Percentiles rank a stretch among this genome's conserved stretches.
Evolutionary conservation across 1,140 invertebrate species (phyloP).

Genomic region (Zaprionus davidi): DNA sequence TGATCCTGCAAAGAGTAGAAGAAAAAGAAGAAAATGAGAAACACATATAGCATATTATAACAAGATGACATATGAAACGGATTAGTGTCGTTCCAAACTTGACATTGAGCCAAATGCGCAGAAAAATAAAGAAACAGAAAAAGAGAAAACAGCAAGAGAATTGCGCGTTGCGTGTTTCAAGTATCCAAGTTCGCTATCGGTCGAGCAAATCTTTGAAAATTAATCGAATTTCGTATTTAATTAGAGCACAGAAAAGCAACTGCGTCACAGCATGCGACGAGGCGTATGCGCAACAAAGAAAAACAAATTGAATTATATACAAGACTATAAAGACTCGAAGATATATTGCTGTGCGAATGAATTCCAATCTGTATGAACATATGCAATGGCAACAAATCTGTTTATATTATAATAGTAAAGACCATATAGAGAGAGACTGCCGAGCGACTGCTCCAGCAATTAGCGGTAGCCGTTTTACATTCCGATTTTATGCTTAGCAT

Average conservation of each 20-base stretch:
- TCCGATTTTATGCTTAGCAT: slow-evolving; percentile 46
- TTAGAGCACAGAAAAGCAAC: slow-evolving; percentile 26
- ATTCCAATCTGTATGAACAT: not conserved
- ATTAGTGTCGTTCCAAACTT: slow-evolving; percentile 42
- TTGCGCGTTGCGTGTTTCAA: slow-evolving; percentile 26
- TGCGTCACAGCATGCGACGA: slow-evolving; percentile 34
- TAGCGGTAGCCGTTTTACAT: slow-evolving; percentile 28
- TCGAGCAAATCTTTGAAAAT: slow-evolving; percentile 34
- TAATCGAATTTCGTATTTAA: slow-evolving; percentile 50
- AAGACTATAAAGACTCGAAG: not conserved
- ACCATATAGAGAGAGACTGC: not conserved
- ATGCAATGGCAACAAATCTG: slow-evolving; percentile 24
- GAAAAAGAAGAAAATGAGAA: not conserved
- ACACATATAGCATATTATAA: slow-evolving; percentile 4
- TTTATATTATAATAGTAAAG: not conserved
- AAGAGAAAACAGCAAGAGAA: slow-evolving; percentile 28
- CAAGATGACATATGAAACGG: slow-evolving; percentile 54
- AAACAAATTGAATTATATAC: slow-evolving; percentile 40
- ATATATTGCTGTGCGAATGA: not conserved
- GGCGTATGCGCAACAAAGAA: slow-evolving; percentile 38
- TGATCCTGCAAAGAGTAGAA: slow-evolving; percentile 92
- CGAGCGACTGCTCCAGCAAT: not conserved
- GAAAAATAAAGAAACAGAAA: not conserved
- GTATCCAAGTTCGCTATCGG: slow-evolving; percentile 12
- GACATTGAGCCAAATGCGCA: slow-evolving; percentile 36